Conservation (phyloP, 2,113 vertebrate species). For the Salvator merianae region DNA sequence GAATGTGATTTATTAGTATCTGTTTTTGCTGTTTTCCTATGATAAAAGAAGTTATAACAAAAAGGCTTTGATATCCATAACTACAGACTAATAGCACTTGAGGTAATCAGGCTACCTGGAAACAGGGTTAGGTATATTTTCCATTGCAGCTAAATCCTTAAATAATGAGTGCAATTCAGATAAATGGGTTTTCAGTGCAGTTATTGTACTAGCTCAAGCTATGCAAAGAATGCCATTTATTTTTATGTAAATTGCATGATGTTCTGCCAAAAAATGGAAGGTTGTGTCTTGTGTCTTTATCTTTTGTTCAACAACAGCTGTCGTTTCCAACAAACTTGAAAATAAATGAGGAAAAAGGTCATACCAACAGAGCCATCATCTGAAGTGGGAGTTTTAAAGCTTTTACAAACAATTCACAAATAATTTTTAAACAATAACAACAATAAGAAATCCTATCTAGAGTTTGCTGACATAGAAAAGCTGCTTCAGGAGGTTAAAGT, state of each 20-base stretch:
- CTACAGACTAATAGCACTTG: not conserved
- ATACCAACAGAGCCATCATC: not conserved
- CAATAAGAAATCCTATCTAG: not conserved
- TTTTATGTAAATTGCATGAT: constrained; percentile 11
- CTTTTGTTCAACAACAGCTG: not conserved
- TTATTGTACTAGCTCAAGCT: constrained; percentile 2
- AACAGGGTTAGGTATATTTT: constrained; percentile 5
- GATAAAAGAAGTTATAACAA: not conserved
- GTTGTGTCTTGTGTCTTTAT: constrained; percentile 8
- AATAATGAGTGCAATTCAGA: not conserved
- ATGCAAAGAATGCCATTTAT: constrained; percentile 14
- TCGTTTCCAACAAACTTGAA: not conserved
- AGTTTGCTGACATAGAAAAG: not conserved
- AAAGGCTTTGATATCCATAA: not conserved
- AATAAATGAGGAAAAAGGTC: not conserved
- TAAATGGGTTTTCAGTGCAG: not conserved
- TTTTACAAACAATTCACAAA: not conserved
- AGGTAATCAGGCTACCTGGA: not conserved
- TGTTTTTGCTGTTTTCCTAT: constrained; percentile 13
- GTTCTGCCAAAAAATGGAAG: not conserved
- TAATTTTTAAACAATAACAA: constrained; percentile 22
- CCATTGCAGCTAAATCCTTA: not conserved
- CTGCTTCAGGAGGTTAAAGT: not conserved
- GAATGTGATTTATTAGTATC: not conserved
- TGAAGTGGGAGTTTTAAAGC: not conserved